phyloP scores from a whole-genome alignment of 2,113 vertebrate species.

The Colossoma macropomum region DNA sequence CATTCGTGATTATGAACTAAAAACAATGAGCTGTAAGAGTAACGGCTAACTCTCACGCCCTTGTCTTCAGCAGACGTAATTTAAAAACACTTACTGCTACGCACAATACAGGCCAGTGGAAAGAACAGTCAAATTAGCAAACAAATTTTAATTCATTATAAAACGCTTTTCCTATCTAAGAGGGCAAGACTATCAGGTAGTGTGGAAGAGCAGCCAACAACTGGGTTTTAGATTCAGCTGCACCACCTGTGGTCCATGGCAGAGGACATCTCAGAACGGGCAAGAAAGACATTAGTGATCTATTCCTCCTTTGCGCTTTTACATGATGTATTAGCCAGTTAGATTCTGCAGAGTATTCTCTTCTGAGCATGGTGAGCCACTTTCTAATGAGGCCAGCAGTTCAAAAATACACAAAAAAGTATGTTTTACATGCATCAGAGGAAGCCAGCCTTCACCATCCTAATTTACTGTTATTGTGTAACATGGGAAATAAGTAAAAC shows the following conservation, averaged over 20 bases:
- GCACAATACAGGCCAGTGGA: neutral
- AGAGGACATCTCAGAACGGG: neutral
- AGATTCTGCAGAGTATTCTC: neutral
- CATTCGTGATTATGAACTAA: conserved; percentile 26
- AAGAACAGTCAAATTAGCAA: neutral
- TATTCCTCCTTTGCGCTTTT: too few species aligned
- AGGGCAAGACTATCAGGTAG: too few species aligned
- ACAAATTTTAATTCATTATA: neutral
- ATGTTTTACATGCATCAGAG: too few species aligned
- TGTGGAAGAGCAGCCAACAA: neutral
- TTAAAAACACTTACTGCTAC: neutral
- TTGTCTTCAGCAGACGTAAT: neutral
- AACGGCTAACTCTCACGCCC: conserved; percentile 12
- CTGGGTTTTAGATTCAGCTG: conserved; percentile 8
- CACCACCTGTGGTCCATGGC: conserved; percentile 1
- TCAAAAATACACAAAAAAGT: too few species aligned
- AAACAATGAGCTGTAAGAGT: conserved; percentile 39
- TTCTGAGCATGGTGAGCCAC: too few species aligned
- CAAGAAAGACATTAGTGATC: too few species aligned
- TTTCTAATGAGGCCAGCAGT: too few species aligned
- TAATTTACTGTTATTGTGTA: neutral
- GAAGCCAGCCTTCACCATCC: neutral
- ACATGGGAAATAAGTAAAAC: neutral
- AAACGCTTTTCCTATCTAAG: neutral
- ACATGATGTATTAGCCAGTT: neutral